Evolutionary conservation across 2,113 vertebrate species (phyloP), one percentile per base, ranked within the genome.

Genomic region (Corythoichthys haematopterus): DNA sequence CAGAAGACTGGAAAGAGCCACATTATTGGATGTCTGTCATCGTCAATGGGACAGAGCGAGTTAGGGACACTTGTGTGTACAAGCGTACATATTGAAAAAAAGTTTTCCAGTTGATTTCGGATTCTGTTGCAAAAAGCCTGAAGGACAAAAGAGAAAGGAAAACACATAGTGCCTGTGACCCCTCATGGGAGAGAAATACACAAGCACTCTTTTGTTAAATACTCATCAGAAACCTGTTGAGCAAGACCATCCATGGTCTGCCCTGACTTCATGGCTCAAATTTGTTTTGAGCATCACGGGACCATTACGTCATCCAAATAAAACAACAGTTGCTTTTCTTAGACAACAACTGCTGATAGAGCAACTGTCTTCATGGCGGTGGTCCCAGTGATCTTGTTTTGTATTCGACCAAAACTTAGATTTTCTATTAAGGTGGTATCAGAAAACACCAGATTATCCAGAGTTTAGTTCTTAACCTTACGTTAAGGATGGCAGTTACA

Each of bases 401-500:
- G 6, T 59, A 66, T 55, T 66, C 33, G 51, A 46, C 53, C 10
- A 28, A 35, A 9, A 43, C 56, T 37, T 37, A 53, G 52, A 53
- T 33, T 20, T 53, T 28, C n/a, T 28, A 10, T 53, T 53, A 28
- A 10, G 9, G 52, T 20, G n/a, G 11, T 12, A 28, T 53, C 52
- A 45, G 61, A 55, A 55, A 43, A 14, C 20, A 66, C 12, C 4
- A 58, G 66, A 63, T 71, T 63, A 20, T 56, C 40, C 1, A 46
- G 9, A n/a, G 2, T 46, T 16, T 52, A 33, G 15, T 20, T 2
- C 52, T 68, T 66, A 50, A 64, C 40, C 33, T 20, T 10, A 43
- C 68, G 53, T 46, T 14, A 43, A 47, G n/a, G 3, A 48, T 77
- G 70, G 59, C 72, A 40, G 38, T 40, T 6, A 28, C 55, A 50